These are phyloP conservation scores for Myripristis jacobus DNA, from an alignment of 2,797 vertebrate genomes.

Conservation along the genomic window DNA sequence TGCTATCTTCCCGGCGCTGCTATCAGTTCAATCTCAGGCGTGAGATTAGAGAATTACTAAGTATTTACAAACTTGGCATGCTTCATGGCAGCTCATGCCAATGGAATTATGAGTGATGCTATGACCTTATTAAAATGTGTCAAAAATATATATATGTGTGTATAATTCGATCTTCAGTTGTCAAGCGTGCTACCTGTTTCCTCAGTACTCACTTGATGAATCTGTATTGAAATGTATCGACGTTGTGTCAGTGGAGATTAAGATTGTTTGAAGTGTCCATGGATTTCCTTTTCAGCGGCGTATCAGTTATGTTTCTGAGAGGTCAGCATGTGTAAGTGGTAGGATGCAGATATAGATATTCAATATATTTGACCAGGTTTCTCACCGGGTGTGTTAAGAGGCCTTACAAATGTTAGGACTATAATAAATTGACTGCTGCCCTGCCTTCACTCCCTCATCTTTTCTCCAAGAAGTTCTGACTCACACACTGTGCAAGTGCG, in stretches of 20 bases:
- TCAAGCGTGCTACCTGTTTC: conserved; percentile 61
- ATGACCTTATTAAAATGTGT: conserved; percentile 64
- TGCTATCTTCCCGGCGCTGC: conserved; percentile 18
- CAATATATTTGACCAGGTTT: conserved; percentile 74
- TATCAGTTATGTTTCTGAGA: conserved; percentile 74
- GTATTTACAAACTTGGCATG: conserved; percentile 71
- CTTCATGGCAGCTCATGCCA: conserved; percentile 27
- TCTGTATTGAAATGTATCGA: conserved; percentile 77
- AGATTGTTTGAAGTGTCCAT: conserved; percentile 81
- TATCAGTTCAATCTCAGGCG: conserved; percentile 67
- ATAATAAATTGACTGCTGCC: conserved; percentile 63
- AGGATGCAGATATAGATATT: conserved; percentile 75
- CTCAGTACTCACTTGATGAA: conserved; percentile 68
- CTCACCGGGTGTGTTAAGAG: conserved; percentile 70
- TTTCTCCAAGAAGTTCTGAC: conserved; percentile 33
- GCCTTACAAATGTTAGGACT: conserved; percentile 70
- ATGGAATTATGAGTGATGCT: conserved; percentile 61
- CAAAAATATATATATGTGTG: conserved; percentile 14
- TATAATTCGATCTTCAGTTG: conserved; percentile 46
- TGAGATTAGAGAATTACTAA: conserved; percentile 75
- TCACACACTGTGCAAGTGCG: conserved; percentile 15
- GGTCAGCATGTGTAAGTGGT: conserved; percentile 64
- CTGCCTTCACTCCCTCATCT: conserved; percentile 38
- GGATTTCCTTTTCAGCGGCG: conserved; percentile 75
- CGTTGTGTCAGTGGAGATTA: conserved; percentile 73